These are phyloP conservation scores for Acanthisitta chloris DNA, from an alignment of 2,113 vertebrate species.

Conservation along the genomic window DNA sequence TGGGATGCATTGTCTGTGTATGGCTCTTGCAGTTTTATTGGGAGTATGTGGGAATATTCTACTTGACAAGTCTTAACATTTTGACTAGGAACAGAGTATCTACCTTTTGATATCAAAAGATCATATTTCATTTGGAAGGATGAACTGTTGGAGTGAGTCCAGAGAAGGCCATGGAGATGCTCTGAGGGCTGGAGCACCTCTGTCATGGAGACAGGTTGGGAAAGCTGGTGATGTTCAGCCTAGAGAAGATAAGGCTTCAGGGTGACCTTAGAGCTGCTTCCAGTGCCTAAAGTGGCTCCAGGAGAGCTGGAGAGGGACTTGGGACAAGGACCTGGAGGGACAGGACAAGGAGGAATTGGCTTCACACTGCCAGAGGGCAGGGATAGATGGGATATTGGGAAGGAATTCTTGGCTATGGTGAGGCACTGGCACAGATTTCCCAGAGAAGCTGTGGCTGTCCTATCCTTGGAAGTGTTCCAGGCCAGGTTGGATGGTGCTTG, in stretches of 20 bases:
- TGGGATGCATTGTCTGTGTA: accelerated
- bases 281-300: neutral
- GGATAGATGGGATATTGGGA: neutral
- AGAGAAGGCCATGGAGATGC: neutral
- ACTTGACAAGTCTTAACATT: neutral
- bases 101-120: neutral
- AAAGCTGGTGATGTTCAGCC: accelerated
- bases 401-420: neutral
- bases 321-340: neutral
- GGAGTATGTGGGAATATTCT: neutral
- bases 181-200: neutral
- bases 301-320: neutral
- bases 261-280: neutral
- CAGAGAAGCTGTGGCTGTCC: neutral
- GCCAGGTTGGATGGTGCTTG: neutral
- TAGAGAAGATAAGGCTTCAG: neutral
- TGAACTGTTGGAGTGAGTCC: neutral
- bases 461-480: neutral
- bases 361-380: too few species aligned
- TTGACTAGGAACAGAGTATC: neutral
- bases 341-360: neutral
- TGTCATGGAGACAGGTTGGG: neutral
- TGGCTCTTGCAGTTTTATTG: neutral
- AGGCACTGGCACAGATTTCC: neutral
- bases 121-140: neutral